Percentiles rank a stretch among this genome's conserved stretches.
Conservation (phyloP, 2,888 invertebrate genomes). For the Dendrolimus pini region DNA sequence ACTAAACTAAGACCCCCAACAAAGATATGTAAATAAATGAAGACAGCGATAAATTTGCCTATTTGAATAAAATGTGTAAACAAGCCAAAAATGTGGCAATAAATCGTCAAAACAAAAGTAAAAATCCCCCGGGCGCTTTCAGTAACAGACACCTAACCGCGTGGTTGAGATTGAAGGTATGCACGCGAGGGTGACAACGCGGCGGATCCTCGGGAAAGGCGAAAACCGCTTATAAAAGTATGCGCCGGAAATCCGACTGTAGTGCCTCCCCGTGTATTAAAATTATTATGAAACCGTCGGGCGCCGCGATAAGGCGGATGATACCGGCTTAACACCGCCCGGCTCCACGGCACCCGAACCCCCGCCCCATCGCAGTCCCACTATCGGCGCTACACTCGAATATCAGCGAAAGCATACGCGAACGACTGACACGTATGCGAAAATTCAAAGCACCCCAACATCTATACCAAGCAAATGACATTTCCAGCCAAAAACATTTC, state of each 20-base stretch:
- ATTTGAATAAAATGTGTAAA: conserved; percentile 21
- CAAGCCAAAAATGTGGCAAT: conserved; percentile 27
- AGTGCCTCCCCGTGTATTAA: conserved; percentile 54
- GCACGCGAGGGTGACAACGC: conserved; percentile 52
- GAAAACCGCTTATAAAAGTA: conserved; percentile 57
- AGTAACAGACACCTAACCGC: conserved; percentile 27
- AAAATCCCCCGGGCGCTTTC: conserved; percentile 55
- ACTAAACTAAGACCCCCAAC: too few species aligned
- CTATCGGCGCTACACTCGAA: conserved; percentile 35
- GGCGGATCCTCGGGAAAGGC: conserved; percentile 37
- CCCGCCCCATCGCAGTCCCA: conserved; percentile 44
- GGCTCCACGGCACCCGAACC: conserved; percentile 22
- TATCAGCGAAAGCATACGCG: conserved; percentile 56
- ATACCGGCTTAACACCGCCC: conserved; percentile 58
- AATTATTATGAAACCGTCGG: conserved; percentile 71
- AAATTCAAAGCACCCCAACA: too few species aligned
- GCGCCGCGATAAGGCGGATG: conserved; percentile 58
- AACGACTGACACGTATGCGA: conserved; percentile 28
- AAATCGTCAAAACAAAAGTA: conserved; percentile 45
- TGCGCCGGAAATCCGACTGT: conserved; percentile 43
- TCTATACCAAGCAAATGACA: too few species aligned
- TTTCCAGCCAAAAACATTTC: too few species aligned
- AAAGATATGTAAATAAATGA: conserved; percentile 19
- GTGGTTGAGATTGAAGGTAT: conserved; percentile 44
- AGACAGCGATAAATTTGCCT: conserved; percentile 23